These are phyloP conservation scores for Platalea minor DNA, from an alignment of 2,797 vertebrate species.

Conservation along the genomic window DNA sequence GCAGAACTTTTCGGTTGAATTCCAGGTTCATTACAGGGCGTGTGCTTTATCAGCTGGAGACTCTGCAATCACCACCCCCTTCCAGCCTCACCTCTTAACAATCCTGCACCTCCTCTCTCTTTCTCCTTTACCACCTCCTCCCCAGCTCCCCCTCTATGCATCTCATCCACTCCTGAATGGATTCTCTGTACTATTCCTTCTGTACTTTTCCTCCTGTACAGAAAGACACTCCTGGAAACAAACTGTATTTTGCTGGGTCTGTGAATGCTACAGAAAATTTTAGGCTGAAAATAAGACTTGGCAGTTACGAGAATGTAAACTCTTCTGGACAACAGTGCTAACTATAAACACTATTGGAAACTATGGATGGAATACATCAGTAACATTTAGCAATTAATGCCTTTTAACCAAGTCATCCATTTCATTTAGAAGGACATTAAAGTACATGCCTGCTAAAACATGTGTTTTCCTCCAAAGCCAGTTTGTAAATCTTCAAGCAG, in stretches of 20 bases:
- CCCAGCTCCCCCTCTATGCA: background rate
- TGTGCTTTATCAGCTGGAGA: background rate
- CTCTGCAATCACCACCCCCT: background rate
- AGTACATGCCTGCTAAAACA: constrained; percentile 23
- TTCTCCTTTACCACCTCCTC: background rate
- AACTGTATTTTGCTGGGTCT: background rate
- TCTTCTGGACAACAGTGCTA: background rate
- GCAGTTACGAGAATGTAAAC: background rate
- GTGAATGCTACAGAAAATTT: background rate
- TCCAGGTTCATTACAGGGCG: fast-evolving
- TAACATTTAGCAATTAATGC: background rate
- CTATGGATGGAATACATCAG: background rate
- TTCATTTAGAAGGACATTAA: background rate
- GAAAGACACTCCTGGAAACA: background rate
- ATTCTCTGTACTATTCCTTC: background rate
- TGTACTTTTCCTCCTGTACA: background rate
- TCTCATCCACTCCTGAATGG: background rate
- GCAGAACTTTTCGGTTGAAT: background rate
- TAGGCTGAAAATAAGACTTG: background rate
- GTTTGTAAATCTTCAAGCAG: constrained; percentile 72
- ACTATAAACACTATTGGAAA: background rate
- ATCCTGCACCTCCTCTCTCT: background rate
- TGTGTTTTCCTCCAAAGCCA: constrained; percentile 28
- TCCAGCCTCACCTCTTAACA: background rate
- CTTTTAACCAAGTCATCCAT: background rate